A percentile compares a stretch with the other conserved stretches of the same genome.
These are phyloP conservation scores for Ptychadena robeensis DNA, from an alignment of 2,797 vertebrate species.

Conservation along the genomic window DNA sequence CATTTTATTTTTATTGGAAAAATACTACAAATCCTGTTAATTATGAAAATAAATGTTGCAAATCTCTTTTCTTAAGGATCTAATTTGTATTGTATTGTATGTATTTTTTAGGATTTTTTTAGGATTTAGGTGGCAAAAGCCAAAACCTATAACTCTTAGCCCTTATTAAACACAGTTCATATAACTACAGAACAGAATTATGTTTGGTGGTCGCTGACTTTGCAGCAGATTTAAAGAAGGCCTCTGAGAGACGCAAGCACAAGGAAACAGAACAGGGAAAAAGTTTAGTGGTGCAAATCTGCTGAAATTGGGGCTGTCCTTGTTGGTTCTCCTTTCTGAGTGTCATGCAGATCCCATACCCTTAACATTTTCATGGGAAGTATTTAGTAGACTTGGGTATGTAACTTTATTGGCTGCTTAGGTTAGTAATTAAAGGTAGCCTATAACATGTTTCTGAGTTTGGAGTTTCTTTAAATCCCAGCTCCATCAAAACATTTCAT, in stretches of 20 bases:
- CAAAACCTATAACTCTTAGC: slow-evolving; percentile 19
- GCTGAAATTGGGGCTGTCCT: no score
- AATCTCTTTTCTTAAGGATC: slow-evolving; percentile 23
- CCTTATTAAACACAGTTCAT: background rate
- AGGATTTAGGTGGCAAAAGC: background rate
- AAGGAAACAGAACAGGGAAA: background rate
- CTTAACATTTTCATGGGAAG: no score
- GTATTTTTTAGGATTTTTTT: slow-evolving; percentile 17
- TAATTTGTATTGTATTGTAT: slow-evolving; percentile 1
- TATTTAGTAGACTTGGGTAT: no score
- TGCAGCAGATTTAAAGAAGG: no score
- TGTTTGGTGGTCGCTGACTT: background rate
- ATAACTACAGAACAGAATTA: background rate
- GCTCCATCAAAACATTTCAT: no score
- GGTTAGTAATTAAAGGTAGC: no score
- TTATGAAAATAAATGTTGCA: slow-evolving; percentile 29
- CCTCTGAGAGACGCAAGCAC: background rate
- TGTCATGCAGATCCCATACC: no score
- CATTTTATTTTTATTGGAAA: slow-evolving; percentile 13
- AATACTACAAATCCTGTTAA: background rate
- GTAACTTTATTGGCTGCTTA: no score
- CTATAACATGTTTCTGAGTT: no score
- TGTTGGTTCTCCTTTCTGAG: no score
- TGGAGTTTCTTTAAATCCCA: no score
- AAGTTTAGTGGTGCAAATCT: no score